Conservation (phyloP, 2,797 vertebrate genomes). For the Thaleichthys pacificus region DNA sequence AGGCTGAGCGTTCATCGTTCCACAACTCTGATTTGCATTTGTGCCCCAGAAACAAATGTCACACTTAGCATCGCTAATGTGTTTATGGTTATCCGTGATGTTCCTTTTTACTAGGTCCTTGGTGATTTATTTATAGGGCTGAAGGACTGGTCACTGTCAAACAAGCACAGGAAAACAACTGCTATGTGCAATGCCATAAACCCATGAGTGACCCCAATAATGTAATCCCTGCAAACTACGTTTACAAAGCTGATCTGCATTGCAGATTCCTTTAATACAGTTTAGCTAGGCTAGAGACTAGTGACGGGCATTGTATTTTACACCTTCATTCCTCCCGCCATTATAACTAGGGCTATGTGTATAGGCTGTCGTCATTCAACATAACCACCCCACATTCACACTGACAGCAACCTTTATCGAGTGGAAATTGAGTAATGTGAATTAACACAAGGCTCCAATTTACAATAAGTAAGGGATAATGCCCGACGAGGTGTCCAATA, state of each 20-base stretch:
- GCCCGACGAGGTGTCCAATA: too few species aligned
- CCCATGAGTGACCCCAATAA: constrained; percentile 18
- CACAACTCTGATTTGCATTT: constrained; percentile 34
- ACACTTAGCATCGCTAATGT: constrained; percentile 39
- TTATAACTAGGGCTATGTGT: too few species aligned
- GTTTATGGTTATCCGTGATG: constrained; percentile 42
- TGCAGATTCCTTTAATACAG: too few species aligned
- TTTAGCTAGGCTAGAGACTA: too few species aligned
- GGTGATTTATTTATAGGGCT: constrained; percentile 38
- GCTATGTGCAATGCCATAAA: constrained; percentile 15
- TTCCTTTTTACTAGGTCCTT: constrained; percentile 29
- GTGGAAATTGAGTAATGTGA: too few species aligned
- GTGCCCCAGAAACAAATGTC: constrained; percentile 36
- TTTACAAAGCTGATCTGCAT: not conserved
- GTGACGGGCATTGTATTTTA: not conserved
- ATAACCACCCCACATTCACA: too few species aligned
- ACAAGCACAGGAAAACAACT: constrained; percentile 35
- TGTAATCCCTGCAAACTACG: constrained; percentile 33
- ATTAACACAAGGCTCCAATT: too few species aligned
- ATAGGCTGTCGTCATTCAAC: too few species aligned
- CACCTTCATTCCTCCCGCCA: not conserved
- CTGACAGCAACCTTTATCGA: too few species aligned
- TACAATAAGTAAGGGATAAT: too few species aligned
- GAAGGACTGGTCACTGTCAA: constrained; percentile 35
- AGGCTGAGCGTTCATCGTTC: constrained; percentile 17